Base-by-base conservation (phyloP, 2,797 vertebrate species). In the Amblyopsis hoosieri region DNA sequence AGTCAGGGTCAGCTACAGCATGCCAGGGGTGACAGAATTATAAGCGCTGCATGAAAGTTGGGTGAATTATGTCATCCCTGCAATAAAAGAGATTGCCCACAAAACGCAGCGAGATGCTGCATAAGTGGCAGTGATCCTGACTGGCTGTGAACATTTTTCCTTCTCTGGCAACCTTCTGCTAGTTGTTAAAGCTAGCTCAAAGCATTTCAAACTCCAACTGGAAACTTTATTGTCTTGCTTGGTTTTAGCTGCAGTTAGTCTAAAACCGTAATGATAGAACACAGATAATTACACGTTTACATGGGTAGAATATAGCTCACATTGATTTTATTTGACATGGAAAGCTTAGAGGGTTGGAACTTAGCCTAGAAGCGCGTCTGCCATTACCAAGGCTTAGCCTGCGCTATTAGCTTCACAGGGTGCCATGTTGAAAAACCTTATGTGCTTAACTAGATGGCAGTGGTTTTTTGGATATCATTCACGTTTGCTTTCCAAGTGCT, bases 1-100 rank as follows among this genome's bases (percentile, higher is more conserved):
- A 80, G 78, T 84, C 85, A 85, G 82, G 87, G 85, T 88, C 81
- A 19, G 53, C 53, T 54, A 54, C 53, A 19, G 31, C 23, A 31
- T 8, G 53, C n/a, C 23, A 6, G 23, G 23, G 29, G 19, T 54
- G 75, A 88, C 74, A 68, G 64, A 73, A 57, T 80, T 79, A 80
- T 76, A 37, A 37, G 8, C 33, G 33, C 33, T 37, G 33, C 8
- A 8, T 37, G 33, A 37, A 37, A 37, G 33, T 8, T 8, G 33
- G 33, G 33, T 37, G 33, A 37, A 76, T 59, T 60, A 77, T 67
- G 29, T 48, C 19, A n/a, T 19, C 33, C 33, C 33, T 37, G 8
- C 33, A 37, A 37, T 37, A 37, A 37, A 37, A 37, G 33, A 37
- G 4, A 37, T 37, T 37, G 54, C 45, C 69, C 31, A 53, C 59